A percentile compares a stretch with the other conserved stretches of the same genome.
These are phyloP conservation scores for Sturmia bella DNA, from an alignment of 2,888 invertebrate species.

Conservation along the genomic window DNA sequence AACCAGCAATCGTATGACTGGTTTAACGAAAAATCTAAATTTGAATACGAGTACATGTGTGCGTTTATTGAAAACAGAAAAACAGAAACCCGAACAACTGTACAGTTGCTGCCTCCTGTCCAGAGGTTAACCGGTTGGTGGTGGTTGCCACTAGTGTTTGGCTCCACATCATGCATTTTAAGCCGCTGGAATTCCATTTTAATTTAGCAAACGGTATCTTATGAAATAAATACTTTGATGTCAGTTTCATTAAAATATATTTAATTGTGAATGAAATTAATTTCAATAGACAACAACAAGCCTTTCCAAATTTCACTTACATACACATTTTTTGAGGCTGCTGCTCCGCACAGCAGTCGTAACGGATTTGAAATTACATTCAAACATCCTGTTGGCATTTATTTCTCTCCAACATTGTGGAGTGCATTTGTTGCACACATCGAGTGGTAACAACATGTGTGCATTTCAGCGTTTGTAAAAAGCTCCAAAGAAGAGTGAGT, in stretches of 20 bases:
- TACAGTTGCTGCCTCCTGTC: constrained; percentile 39
- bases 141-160: constrained; percentile 45
- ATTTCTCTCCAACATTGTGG: not conserved
- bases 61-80: no score
- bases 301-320: no score
- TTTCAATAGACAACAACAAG: not conserved
- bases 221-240: not conserved
- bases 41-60: not conserved
- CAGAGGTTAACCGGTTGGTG: constrained; percentile 55
- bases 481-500: no score
- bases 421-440: not conserved
- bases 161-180: not conserved
- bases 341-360: not conserved
- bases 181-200: not conserved
- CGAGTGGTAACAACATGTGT: no score
- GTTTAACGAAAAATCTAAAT: not conserved
- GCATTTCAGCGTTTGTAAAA: no score
- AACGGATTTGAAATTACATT: not conserved
- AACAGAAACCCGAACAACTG: not conserved
- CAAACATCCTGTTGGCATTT: no score
- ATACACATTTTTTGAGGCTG: no score
- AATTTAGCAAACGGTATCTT: not conserved
- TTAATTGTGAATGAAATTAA: no score
- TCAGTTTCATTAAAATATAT: not conserved
- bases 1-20: not conserved